Conservation (phyloP, 2,113 vertebrate genomes). For the Scatophagus argus region DNA sequence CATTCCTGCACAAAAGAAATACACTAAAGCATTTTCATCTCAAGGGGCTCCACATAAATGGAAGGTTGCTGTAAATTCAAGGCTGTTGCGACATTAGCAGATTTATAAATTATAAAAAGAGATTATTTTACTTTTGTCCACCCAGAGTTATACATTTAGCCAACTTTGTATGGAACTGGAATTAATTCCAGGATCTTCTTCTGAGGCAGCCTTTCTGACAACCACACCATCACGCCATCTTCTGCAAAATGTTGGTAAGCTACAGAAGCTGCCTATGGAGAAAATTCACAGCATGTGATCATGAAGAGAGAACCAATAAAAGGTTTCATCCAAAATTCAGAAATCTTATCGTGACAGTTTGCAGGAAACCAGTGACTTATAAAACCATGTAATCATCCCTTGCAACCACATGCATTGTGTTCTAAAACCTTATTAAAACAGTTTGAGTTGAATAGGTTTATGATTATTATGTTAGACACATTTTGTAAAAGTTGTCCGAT, state of each 20-base stretch:
- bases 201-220: neutral
- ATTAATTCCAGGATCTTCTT: neutral
- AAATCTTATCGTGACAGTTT: constrained; percentile 10
- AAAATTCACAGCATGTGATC: constrained; percentile 6
- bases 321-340: constrained; percentile 1
- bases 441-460: constrained; percentile 2
- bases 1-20: neutral
- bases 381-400: constrained; percentile 16
- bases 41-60: neutral
- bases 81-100: neutral
- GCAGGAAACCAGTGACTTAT: neutral
- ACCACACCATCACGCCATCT: neutral
- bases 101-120: too few relatives aligned
- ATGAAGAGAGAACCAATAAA: too few relatives aligned
- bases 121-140: neutral
- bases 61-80: neutral
- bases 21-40: neutral
- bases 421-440: neutral
- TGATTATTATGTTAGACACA: neutral
- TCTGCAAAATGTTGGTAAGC: neutral
- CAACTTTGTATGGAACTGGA: neutral
- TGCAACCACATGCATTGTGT: neutral
- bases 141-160: too few relatives aligned
- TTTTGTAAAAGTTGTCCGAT: neutral
- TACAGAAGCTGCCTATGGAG: neutral